A percentile compares a stretch with the other conserved stretches of the same genome.
Conservation (phyloP, 1,140 invertebrate genomes). For the Berghia stephanieae region DNA sequence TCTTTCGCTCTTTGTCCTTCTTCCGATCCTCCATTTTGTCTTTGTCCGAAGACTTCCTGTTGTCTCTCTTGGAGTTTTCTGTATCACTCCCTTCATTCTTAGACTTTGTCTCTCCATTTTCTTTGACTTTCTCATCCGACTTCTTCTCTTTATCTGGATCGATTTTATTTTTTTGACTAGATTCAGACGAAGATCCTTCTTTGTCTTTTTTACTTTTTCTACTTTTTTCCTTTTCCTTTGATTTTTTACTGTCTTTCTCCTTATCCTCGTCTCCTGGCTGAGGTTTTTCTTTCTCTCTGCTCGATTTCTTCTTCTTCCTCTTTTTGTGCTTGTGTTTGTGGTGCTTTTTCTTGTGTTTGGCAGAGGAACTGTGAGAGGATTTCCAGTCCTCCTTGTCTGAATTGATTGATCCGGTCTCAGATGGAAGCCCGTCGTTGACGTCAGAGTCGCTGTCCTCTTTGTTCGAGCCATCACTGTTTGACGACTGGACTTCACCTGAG, state of each 20-base stretch:
- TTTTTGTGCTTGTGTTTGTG: constrained; percentile 55
- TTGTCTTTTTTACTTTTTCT: constrained; percentile 38
- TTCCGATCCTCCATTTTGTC: constrained; percentile 31
- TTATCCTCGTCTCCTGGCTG: too few relatives aligned
- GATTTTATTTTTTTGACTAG: neutral
- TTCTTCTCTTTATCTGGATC: constrained; percentile 4
- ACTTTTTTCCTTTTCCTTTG: constrained; percentile 25
- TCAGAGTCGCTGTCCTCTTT: constrained; percentile 50
- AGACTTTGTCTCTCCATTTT: constrained; percentile 21
- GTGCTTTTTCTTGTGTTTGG: constrained; percentile 56
- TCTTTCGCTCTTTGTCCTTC: constrained; percentile 3
- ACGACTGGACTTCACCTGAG: constrained; percentile 37
- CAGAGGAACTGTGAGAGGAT: neutral
- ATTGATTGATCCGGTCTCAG: constrained; percentile 40
- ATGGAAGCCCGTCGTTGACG: constrained; percentile 40
- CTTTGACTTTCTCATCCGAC: neutral
- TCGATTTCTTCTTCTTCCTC: constrained; percentile 50
- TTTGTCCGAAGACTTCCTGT: constrained; percentile 45
- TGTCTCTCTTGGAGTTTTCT: neutral
- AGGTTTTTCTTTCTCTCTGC: constrained; percentile 36
- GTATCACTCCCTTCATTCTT: neutral
- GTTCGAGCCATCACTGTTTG: constrained; percentile 42
- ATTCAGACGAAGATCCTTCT: neutral
- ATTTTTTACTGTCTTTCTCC: constrained; percentile 29
- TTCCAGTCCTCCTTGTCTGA: constrained; percentile 38